These are phyloP conservation scores for Saguinus midas DNA, from an alignment of 2,113 vertebrate species.

Conservation along the genomic window DNA sequence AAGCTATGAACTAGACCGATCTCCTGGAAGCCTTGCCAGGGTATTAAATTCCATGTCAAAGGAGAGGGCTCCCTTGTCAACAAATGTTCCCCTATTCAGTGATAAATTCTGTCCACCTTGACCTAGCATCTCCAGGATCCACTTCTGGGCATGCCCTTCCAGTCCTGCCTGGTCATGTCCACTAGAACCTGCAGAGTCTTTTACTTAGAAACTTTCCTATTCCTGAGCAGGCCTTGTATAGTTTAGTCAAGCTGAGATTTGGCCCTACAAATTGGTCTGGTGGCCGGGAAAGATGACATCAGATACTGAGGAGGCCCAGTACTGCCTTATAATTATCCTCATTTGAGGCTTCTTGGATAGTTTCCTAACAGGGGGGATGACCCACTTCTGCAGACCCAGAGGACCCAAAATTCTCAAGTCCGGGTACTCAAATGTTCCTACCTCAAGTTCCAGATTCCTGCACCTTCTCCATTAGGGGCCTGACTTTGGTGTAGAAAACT, in stretches of 20 bases:
- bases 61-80: background rate
- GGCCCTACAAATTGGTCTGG: background rate
- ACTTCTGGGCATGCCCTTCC: background rate
- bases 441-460: background rate
- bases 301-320: background rate
- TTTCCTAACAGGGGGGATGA: background rate
- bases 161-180: background rate
- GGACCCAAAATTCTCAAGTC: too few species aligned
- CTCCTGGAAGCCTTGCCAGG: background rate
- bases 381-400: background rate
- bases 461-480: fast-evolving
- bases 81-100: background rate
- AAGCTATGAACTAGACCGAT: background rate
- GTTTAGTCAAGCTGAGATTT: background rate
- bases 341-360: background rate
- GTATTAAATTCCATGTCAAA: background rate
- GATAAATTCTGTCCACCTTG: background rate
- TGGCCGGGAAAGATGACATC: background rate
- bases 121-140: background rate
- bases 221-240: background rate
- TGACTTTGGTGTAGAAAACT: background rate
- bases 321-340: fast-evolving
- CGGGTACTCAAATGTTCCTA: background rate
- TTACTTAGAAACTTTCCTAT: background rate
- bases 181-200: background rate